A percentile compares a stretch with the other conserved stretches of the same genome.
phyloP scores from a whole-genome alignment of 2,113 vertebrate species.

The Heterochromis multidens region DNA sequence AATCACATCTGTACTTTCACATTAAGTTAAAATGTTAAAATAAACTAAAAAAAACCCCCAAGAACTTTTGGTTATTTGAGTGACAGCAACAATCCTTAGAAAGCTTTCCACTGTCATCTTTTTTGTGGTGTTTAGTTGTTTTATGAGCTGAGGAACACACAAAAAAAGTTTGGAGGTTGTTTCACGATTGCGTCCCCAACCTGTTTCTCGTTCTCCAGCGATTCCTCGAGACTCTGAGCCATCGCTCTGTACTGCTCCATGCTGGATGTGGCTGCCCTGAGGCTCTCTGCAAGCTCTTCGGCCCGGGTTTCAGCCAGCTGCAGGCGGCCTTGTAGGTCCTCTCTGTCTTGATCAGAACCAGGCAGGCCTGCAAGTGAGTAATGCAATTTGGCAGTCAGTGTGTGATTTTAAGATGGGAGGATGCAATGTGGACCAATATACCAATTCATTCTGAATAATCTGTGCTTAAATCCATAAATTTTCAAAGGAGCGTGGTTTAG shows the following conservation, averaged over 20 bases:
- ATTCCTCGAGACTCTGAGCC: conserved; percentile 92
- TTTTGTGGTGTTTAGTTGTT: not conserved
- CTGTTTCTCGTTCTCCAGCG: conserved; percentile 92
- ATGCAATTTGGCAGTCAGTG: not conserved
- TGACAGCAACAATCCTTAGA: not conserved
- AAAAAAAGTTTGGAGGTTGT: not conserved
- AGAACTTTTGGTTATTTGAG: not conserved
- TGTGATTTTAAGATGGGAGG: not conserved
- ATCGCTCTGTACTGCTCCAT: conserved; percentile 90
- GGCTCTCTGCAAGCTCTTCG: conserved; percentile 84
- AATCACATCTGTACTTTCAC: not conserved
- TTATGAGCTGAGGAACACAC: accelerated
- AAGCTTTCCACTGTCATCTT: not conserved
- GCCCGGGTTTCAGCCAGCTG: conserved; percentile 82
- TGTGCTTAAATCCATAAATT: not conserved
- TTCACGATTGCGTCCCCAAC: conserved; percentile 25
- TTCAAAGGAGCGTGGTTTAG: not conserved
- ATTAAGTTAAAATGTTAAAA: not conserved
- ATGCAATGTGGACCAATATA: not conserved
- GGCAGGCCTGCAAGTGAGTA: conserved; percentile 63
- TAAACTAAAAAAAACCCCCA: not conserved
- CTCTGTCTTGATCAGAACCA: conserved; percentile 76
- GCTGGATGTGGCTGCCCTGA: conserved; percentile 80
- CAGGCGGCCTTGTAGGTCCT: conserved; percentile 82
- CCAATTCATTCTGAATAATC: not conserved